A percentile compares a stretch with the other conserved stretches of the same genome.
phyloP scores from a whole-genome alignment of 92 coral and sea anemone genomes.

The Actinostola sp. region DNA sequence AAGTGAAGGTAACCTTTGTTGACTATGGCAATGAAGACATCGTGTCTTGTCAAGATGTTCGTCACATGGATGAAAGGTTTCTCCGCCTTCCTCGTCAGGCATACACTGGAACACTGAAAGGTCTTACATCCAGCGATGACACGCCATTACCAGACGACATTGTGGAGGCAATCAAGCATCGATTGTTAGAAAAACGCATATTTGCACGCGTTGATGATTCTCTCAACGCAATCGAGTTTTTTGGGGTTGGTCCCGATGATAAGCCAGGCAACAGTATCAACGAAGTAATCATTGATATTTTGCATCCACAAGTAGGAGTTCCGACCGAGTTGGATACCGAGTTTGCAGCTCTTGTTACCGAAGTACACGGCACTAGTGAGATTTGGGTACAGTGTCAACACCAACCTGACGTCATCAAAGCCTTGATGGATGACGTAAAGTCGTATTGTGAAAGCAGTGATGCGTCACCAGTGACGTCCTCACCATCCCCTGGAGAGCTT shows the following conservation, averaged over 20 bases:
- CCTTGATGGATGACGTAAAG: constrained; percentile 51
- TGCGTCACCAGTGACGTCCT: constrained; percentile 22
- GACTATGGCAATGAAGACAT: constrained; percentile 73
- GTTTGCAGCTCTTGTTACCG: constrained; percentile 69
- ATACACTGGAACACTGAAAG: constrained; percentile 50
- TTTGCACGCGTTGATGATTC: constrained; percentile 47
- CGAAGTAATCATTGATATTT: constrained; percentile 40
- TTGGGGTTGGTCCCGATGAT: constrained; percentile 35
- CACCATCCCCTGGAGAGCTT: constrained; percentile 56
- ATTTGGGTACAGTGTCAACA: constrained; percentile 73
- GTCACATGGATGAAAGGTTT: constrained; percentile 48
- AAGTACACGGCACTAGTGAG: constrained; percentile 60
- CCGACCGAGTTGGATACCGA: constrained; percentile 24
- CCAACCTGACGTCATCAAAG: constrained; percentile 36
- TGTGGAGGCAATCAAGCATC: constrained; percentile 45
- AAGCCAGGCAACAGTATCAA: constrained; percentile 46
- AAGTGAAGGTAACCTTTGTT: constrained; percentile 63
- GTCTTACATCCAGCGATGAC: constrained; percentile 18
- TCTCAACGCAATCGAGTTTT: constrained; percentile 53
- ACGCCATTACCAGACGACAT: constrained; percentile 42
- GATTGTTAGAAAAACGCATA: constrained; percentile 39
- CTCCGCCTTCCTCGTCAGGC: constrained; percentile 76
- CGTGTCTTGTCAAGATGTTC: constrained; percentile 29
- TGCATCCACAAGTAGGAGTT: constrained; percentile 23
- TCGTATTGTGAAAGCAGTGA: constrained; percentile 37